Evolutionary conservation across 2,797 vertebrate genomes (phyloP), one percentile per base, ranked within the genome.

Genomic region (Phrynocephalus forsythii): DNA sequence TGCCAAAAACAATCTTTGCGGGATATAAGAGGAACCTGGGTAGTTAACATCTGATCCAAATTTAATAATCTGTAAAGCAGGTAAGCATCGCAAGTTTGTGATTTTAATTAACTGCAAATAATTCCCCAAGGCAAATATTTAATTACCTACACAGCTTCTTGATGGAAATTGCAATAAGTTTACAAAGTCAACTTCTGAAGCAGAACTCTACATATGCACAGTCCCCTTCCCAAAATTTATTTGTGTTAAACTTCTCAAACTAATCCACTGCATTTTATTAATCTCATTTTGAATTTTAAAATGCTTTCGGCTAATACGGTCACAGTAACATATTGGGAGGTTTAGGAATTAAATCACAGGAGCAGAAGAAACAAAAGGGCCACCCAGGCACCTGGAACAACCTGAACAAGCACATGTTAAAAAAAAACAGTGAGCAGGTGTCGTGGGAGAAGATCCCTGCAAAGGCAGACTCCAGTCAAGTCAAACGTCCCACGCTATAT

Each of bases 21-120:
- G 91, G 91, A 78, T 94, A 95, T 93, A 89, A 84, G 87, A 92
- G 88, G 95, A 95, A 92, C 88, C 90, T 87, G 88, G 48, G 89
- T 92, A 94, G 95, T 95, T 96, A 96, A 95, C 92, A 95, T 95
- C 91, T 89, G 94, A 96, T 95, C 94, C 91, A 92, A 92, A 95
- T 93, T 94, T 96, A 96, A 96, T 96, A 96, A 97, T 94, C 92
- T 94, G 90, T 86, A 94, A 94, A 93, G 94, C 91, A 95, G 93
- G 93, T 92, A 94, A 88, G 94, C 76, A 90, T 77, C 84, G 72
- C 68, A 95, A 96, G 91, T 94, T 89, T 93, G 91, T 93, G 94
- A 85, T 92, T 96, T 97, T 97, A 97, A 96, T 97, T 96, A 96
- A 96, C 95, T 95, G 94, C 94, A 97, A 95, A 95, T 96, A 96